Evolutionary conservation across 2,797 vertebrate species (phyloP).

Genomic region (Todus mexicanus): DNA sequence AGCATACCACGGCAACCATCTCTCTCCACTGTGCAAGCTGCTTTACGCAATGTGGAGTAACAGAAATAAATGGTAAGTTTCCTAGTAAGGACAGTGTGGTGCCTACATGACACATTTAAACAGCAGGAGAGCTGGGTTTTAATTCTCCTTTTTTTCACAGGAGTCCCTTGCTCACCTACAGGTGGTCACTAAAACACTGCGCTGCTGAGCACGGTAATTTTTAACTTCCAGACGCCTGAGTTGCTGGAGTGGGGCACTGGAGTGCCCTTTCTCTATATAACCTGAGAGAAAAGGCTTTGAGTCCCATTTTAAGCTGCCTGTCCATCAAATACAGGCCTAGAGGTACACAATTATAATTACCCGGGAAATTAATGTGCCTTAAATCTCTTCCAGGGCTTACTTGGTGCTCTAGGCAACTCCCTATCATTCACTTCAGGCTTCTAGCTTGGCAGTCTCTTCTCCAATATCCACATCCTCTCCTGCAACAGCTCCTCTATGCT

Average conservation of each 20-base stretch:
- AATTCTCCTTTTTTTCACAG: neutral
- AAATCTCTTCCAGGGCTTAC: neutral
- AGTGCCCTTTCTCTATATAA: neutral
- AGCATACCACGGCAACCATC: neutral
- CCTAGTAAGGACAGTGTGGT: neutral
- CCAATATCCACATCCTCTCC: neutral
- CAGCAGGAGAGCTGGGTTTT: neutral
- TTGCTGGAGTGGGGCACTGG: neutral
- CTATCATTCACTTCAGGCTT: neutral
- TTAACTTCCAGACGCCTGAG: neutral
- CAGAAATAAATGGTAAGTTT: neutral
- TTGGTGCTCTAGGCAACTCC: neutral
- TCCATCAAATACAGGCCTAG: neutral
- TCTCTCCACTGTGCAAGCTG: neutral
- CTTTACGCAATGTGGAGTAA: neutral
- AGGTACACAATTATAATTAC: neutral
- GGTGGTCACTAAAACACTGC: neutral
- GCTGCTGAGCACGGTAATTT: neutral
- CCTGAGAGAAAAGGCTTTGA: neutral
- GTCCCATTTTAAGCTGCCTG: neutral
- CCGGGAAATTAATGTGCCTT: neutral
- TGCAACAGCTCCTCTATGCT: neutral
- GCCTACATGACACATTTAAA: neutral
- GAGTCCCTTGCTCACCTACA: neutral
- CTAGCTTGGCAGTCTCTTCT: neutral